A percentile compares a stretch with the other conserved stretches of the same genome.
phyloP scores from a whole-genome alignment of 1,140 invertebrate genomes.

The Drosophila teissieri region DNA sequence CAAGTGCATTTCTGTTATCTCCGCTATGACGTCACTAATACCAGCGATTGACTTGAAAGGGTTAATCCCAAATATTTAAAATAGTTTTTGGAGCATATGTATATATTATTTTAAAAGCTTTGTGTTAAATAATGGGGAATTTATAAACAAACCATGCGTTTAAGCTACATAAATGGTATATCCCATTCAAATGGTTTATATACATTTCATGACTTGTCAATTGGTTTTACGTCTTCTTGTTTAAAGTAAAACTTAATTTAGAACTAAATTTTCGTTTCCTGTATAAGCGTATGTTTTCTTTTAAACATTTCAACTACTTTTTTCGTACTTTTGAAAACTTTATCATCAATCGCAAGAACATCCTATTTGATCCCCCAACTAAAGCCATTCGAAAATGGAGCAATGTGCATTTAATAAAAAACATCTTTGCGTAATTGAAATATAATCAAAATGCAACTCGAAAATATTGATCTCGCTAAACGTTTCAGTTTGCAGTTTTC shows the following conservation, averaged over 20 bases:
- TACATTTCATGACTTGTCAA: no score
- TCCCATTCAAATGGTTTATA: not conserved
- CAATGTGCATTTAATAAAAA: not conserved
- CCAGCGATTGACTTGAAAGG: constrained; percentile 6
- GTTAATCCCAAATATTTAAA: not conserved
- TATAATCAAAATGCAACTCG: not conserved
- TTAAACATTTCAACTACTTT: no score
- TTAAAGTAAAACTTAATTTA: no score
- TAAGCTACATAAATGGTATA: not conserved
- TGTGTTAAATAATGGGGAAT: not conserved
- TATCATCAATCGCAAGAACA: no score
- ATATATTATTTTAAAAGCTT: no score
- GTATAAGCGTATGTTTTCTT: no score
- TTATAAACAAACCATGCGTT: not conserved
- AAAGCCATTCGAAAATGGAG: no score
- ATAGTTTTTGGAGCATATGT: no score
- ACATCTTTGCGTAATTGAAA: not conserved
- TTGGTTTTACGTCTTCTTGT: no score
- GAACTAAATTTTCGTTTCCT: no score
- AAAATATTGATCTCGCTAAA: not conserved
- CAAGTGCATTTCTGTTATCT: constrained; percentile 69
- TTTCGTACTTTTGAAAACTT: no score
- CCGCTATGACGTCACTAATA: constrained; percentile 66
- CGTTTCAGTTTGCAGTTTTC: constrained; percentile 40
- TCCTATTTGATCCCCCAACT: no score